phyloP scores from a whole-genome alignment of 2,797 vertebrate species.

The Catostomus latipinnis region DNA sequence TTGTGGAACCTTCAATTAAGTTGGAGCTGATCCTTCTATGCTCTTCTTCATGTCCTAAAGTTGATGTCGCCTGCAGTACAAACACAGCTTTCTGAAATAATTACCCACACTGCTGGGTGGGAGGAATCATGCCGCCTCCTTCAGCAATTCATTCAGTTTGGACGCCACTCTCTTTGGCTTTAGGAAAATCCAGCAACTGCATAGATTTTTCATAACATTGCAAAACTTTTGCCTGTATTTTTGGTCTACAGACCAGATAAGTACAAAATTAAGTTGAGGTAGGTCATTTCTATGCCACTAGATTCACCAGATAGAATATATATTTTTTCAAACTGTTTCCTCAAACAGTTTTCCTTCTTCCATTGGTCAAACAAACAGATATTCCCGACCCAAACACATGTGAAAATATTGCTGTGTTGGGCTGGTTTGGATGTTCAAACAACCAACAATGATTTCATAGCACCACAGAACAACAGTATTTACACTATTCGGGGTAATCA shows the following conservation, averaged over 20 bases:
- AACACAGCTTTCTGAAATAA: slow-evolving; percentile 24
- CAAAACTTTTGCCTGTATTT: slow-evolving; percentile 8
- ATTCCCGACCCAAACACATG: too few relatives aligned
- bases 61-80: not conserved
- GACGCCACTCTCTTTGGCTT: slow-evolving; percentile 18
- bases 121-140: slow-evolving; percentile 27
- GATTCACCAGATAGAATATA: too few relatives aligned
- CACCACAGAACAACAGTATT: too few relatives aligned
- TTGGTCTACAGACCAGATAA: not conserved
- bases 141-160: slow-evolving; percentile 35
- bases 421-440: too few relatives aligned
- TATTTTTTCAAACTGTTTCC: too few relatives aligned
- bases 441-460: too few relatives aligned
- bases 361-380: too few relatives aligned
- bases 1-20: not conserved
- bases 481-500: too few relatives aligned
- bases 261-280: too few relatives aligned
- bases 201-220: slow-evolving; percentile 15
- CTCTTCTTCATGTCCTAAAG: slow-evolving; percentile 27
- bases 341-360: too few relatives aligned
- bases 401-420: too few relatives aligned
- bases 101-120: slow-evolving; percentile 40
- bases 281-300: too few relatives aligned
- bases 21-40: not conserved
- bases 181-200: slow-evolving; percentile 42